Evolutionary conservation across 2,888 invertebrate genomes (phyloP).

Genomic region (Autographa gamma): DNA sequence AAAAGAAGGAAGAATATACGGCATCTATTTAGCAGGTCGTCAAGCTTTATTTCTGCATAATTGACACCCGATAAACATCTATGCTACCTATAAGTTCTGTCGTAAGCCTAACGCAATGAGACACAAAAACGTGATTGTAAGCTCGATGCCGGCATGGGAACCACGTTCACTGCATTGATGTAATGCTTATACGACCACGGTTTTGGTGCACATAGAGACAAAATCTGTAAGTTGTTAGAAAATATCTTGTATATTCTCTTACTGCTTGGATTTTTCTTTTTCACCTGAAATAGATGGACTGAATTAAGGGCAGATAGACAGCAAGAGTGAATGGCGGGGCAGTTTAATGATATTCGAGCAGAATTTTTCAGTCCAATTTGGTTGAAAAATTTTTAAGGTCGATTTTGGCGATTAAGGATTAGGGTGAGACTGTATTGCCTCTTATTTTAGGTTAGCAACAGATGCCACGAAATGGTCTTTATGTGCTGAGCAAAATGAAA

Average conservation of each 20-base stretch:
- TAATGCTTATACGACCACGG: slow-evolving; percentile 61
- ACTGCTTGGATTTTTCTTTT: not conserved
- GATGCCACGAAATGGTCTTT: too few relatives aligned
- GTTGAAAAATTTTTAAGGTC: too few relatives aligned
- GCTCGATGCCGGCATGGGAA: slow-evolving; percentile 65
- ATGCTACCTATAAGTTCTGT: slow-evolving; percentile 27
- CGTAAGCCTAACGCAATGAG: slow-evolving; percentile 55
- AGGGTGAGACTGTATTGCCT: too few relatives aligned
- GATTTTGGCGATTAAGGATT: too few relatives aligned
- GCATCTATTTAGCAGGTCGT: not conserved
- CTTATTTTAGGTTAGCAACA: too few relatives aligned
- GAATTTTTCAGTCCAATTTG: too few relatives aligned
- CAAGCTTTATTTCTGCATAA: not conserved
- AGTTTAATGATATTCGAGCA: too few relatives aligned
- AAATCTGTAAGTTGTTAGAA: not conserved
- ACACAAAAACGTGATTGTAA: slow-evolving; percentile 65
- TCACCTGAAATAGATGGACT: too few relatives aligned
- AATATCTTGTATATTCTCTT: not conserved
- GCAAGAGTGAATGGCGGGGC: too few relatives aligned
- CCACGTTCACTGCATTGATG: slow-evolving; percentile 69
- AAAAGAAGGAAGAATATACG: too few relatives aligned
- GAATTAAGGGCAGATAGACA: too few relatives aligned
- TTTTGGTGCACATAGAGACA: slow-evolving; percentile 13
- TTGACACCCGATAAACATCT: slow-evolving; percentile 36
- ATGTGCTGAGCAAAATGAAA: too few relatives aligned